These are phyloP conservation scores for Dolichotis patagonum DNA, from an alignment of 2,113 vertebrate species.

Conservation along the genomic window DNA sequence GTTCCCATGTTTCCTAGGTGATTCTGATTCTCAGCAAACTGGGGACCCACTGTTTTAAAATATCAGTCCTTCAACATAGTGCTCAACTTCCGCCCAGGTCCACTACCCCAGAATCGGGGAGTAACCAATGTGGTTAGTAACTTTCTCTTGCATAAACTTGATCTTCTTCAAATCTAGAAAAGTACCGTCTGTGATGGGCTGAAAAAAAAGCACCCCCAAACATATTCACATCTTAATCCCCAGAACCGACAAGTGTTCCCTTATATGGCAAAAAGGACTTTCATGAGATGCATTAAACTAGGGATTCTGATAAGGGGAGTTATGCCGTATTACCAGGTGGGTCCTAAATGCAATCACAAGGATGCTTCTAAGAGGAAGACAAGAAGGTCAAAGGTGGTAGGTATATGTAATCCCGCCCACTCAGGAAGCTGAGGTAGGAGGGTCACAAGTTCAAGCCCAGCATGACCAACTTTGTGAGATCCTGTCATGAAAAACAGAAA, in stretches of 20 bases:
- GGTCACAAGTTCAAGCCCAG: not conserved
- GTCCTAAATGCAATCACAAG: not conserved
- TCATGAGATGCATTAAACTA: not conserved
- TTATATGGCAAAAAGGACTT: not conserved
- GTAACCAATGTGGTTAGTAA: not conserved
- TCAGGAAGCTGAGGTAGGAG: not conserved
- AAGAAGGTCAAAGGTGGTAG: not conserved
- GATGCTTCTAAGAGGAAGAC: not conserved
- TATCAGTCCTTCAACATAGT: accelerated
- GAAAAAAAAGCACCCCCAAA: not conserved
- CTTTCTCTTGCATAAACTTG: not conserved
- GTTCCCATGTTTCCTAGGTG: not conserved
- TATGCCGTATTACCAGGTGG: not conserved
- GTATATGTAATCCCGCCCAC: too few species aligned
- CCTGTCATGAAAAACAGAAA: not conserved
- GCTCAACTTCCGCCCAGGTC: not conserved
- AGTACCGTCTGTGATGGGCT: accelerated
- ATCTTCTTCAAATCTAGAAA: not conserved
- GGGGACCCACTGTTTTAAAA: not conserved
- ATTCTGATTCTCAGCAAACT: not conserved
- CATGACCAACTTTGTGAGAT: not conserved
- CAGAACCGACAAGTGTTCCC: not conserved
- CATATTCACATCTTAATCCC: not conserved
- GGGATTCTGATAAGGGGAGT: not conserved
- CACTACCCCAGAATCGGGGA: not conserved